Base-by-base conservation (phyloP, 2,888 invertebrate genomes). In the Luperina nickerlii region DNA sequence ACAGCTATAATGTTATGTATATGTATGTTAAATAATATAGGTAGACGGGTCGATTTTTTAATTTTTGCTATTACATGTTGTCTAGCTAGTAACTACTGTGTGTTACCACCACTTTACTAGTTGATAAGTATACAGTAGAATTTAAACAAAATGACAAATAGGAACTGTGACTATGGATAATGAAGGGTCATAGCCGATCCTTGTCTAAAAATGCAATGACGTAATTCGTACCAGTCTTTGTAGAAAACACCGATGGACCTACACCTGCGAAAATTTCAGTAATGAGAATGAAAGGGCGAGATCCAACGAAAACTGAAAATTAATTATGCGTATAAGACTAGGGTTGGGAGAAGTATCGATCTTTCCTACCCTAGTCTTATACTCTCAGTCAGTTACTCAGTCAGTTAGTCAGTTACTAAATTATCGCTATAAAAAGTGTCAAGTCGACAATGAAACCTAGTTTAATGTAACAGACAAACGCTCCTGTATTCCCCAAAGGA, bases 1-100 rank as follows among this genome's bases (percentile, higher is more conserved):
- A 70, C 73, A 66, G 48, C 42, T 85, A 54, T 87, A 77, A 77
- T 81, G 67, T 80, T 79, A 80, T 84, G 79, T 66, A 62, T 74
- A 65, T 60, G 63, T 78, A 65, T 54, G 78, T 81, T 78, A 76
- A 86, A 74, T 88, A 78, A 86, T 79, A 79, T 74, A 67, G 42
- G 42, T 20, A 60, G 67, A 20, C n/a, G 7, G 6, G 4, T 4
- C 11, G 63, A 51, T 75, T 85, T 84, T 85, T 54, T 73, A 74
- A 77, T 77, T 62, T 74, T 62, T 60, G 38, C 4, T 57, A 24
- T 66, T 62, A 63, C 32, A 45, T 79, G 62, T 54, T 45, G 74
- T 65, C 38, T 32, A 18, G 9, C 48, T 15, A 8, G 24, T 24
- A 8, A 5, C 32, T 27, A 38, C 38, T 45, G 27, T 45, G 11